These are phyloP conservation scores for Synanthedon formicaeformis DNA, from an alignment of 2,888 invertebrate species.

Conservation along the genomic window DNA sequence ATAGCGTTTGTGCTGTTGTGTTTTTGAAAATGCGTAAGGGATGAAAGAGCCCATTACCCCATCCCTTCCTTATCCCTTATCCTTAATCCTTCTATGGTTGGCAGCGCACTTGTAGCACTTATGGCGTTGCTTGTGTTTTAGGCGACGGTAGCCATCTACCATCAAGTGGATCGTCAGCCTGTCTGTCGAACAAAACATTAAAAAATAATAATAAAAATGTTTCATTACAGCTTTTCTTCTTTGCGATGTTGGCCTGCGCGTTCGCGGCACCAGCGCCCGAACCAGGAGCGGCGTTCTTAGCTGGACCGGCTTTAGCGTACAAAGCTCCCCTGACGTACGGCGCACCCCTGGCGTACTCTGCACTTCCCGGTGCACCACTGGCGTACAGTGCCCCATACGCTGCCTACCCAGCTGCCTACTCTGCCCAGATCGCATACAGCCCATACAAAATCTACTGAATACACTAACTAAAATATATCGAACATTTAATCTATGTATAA, in stretches of 20 bases:
- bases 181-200: no score
- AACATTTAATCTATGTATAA: neutral
- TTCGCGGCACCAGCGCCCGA: conserved; percentile 30
- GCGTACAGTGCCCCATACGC: conserved; percentile 12
- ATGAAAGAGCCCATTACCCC: no score
- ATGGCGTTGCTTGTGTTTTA: no score
- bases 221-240: conserved; percentile 22
- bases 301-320: conserved; percentile 14
- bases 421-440: conserved; percentile 22
- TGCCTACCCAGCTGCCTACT: conserved; percentile 7
- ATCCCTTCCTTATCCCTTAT: no score
- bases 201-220: no score
- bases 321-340: conserved; percentile 11
- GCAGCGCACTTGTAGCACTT: no score
- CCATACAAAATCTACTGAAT: conserved; percentile 14
- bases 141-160: no score
- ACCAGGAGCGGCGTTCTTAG: conserved; percentile 12
- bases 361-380: conserved; percentile 11
- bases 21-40: no score
- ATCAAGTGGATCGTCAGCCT: no score
- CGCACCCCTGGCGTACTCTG: conserved; percentile 3
- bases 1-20: no score
- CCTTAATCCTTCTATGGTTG: no score
- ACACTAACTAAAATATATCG: neutral
- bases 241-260: conserved; percentile 23